Evolutionary conservation across 2,888 invertebrate genomes (phyloP), one percentile per base, ranked within the genome.

Genomic region (Athrips mouffetella): DNA sequence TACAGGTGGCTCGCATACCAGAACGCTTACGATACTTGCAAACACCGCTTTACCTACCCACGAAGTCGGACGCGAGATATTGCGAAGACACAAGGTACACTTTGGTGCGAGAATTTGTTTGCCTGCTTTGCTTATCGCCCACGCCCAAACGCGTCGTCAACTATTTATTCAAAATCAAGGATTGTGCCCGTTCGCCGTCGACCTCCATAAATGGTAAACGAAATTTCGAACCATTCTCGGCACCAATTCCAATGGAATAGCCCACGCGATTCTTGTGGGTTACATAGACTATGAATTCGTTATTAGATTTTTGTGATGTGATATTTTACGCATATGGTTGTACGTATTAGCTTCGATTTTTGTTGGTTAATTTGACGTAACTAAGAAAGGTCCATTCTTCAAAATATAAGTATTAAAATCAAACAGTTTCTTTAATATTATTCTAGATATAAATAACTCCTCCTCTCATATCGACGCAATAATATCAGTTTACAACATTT

Each of bases 91-190:
- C 67, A 76, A 68, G 71, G 74, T 65, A 61, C 65, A 73, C 63
- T 72, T 69, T 76, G 55, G 72, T 67, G 66, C 62, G 63, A 59
- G 57, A 59, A 64, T 62, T 61, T 52, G 54, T 54, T 62, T 66
- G 50, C 37, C 30, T 25, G 23, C n/a, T 25, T 13, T 65, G 72
- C 75, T 75, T 77, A 74, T 70, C 80, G 74, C 85, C 86, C 77
- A 84, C 86, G 68, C 74, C 74, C 60, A 66, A 74, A 74, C 71
- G 65, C 63, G 63, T 70, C 71, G 70, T 69, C 72, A 69, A 74
- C 77, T 75, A 80, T 76, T 80, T 79, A 80, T 82, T 74, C 76
- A 73, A 77, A 83, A 81, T 75, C 77, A 80, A 81, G 79, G 76
- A 83, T 80, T 74, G 74, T 70, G 67, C 67, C 66, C 69, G 68